phyloP scores from a whole-genome alignment of 1,140 invertebrate genomes.

The Mactra quadrangularis region DNA sequence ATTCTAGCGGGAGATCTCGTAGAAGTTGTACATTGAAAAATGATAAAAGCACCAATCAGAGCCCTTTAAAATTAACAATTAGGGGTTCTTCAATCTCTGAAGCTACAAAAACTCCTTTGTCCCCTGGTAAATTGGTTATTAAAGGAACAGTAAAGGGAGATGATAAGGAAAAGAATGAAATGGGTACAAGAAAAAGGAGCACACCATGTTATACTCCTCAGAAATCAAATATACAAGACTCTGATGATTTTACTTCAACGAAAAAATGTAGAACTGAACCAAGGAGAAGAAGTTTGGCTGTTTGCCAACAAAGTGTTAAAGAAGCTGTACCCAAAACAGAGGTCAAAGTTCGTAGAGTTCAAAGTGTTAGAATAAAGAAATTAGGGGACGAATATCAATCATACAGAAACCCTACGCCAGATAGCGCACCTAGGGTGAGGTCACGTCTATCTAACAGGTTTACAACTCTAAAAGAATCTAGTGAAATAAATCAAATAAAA shows the following conservation, averaged over 20 bases:
- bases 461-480: constrained; percentile 4
- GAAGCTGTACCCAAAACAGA: constrained; percentile 52
- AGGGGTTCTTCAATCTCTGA: neutral
- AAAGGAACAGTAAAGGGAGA: neutral
- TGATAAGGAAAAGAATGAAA: too few species aligned
- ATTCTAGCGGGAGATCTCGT: constrained; percentile 9
- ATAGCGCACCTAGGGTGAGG: constrained; percentile 48
- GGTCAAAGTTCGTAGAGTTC: constrained; percentile 60
- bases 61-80: neutral
- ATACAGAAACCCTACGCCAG: constrained; percentile 69
- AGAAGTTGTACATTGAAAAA: constrained; percentile 22
- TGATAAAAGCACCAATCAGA: neutral
- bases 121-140: neutral
- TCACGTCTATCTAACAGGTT: constrained; percentile 59
- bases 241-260: constrained; percentile 1
- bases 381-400: constrained; percentile 65
- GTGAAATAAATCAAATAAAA: constrained; percentile 14
- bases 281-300: constrained; percentile 55
- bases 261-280: constrained; percentile 68
- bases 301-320: constrained; percentile 4
- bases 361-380: constrained; percentile 63
- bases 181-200: too few species aligned
- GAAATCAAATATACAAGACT: too few species aligned
- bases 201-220: too few species aligned
- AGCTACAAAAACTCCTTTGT: neutral